Base-by-base conservation (phyloP, 1,140 invertebrate genomes). In the Drosophila pseudoananassae region DNA sequence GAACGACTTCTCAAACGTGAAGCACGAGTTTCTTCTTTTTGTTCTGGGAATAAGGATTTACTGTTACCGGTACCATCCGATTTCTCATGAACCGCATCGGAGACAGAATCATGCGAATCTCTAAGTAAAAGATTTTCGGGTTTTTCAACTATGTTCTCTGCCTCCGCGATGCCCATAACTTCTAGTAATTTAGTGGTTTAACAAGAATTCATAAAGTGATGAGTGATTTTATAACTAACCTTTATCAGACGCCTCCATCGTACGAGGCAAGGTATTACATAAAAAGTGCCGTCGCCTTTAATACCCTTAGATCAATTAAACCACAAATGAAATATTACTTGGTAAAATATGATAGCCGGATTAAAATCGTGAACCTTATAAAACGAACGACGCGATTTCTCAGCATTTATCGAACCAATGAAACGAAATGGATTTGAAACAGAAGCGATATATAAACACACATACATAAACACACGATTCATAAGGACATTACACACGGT, bases 371-470 rank as follows among this genome's bases (percentile, higher is more conserved):
- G 14, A 14, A 60, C 17, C 38, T 63, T 55, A 61, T 31, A 50
- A 50, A 31, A 59, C 50, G 20, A 20, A 58, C 60, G 54, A 65
- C 57, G 63, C 63, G 57, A 51, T 59, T 36, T 31, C 45, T 61
- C 52, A 25, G 27, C 52, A 46, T 57, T 57, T 57, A 29, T 17
- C 29, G 57, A 9, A 27, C 52, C 51, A 25, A 53, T 5, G 50
- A 23, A 64, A 33, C 40, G 40, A 56, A 59, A 15, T 45, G 43
- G 25, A 57, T 8, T 8, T 31, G 60, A 40, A 63, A 63, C 60
- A 23, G n/a, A 10, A n/a, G 25, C 20, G 20, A 20, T 20, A 55
- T 51, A 20, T 40, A 43, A 25, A 27, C 33, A 36, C 33, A 63
- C 46, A 50, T 27, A 50, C 45, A 47, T 45, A 10, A 23, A 6